Conservation (phyloP, 2,113 vertebrate genomes). For the Perca flavescens region DNA sequence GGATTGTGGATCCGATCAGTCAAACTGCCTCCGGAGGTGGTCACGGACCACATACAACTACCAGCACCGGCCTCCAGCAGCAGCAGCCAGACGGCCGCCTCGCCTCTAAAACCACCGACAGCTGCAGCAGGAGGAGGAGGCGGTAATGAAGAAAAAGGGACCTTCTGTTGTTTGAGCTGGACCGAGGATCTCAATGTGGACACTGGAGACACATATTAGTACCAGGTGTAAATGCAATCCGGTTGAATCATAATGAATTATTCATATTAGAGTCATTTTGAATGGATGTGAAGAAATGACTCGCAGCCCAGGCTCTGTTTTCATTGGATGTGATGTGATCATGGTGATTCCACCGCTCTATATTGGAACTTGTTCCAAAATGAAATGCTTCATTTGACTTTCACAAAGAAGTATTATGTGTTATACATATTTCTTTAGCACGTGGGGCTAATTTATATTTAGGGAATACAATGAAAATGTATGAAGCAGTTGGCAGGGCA, state of each 20-base stretch:
- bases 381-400: constrained; percentile 12
- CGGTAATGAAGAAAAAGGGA: too few species aligned
- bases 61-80: too few species aligned
- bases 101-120: too few species aligned
- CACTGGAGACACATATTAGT: too few species aligned
- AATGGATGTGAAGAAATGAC: background rate
- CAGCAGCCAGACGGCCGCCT: too few species aligned
- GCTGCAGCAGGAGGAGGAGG: too few species aligned
- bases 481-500: background rate
- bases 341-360: background rate
- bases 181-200: too few species aligned
- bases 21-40: too few species aligned
- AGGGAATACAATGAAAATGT: background rate
- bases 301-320: background rate
- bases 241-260: background rate
- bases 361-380: background rate
- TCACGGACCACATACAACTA: too few species aligned
- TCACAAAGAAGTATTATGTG: background rate
- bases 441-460: background rate
- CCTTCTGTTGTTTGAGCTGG: too few species aligned
- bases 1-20: too few species aligned
- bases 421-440: background rate
- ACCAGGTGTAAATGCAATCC: too few species aligned
- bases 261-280: background rate
- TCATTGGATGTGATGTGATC: constrained; percentile 1